These are phyloP conservation scores for Apteryx mantelli DNA, from an alignment of 2,113 vertebrate species.

Conservation along the genomic window DNA sequence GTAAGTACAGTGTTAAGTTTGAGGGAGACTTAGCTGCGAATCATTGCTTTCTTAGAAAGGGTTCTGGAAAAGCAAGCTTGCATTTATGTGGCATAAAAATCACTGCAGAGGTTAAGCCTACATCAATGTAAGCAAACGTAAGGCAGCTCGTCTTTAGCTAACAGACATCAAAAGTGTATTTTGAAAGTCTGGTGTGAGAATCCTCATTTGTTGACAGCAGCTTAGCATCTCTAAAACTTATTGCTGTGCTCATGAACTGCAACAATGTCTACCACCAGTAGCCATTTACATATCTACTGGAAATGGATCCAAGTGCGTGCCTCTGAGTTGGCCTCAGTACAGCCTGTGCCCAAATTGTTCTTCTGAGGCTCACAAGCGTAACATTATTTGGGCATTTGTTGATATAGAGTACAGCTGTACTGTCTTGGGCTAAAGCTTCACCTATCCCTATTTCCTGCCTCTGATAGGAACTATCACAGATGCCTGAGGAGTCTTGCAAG, in stretches of 20 bases:
- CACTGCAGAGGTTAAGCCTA: neutral
- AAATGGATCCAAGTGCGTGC: neutral
- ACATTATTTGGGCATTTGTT: neutral
- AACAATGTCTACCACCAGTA: neutral
- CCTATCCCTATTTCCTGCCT: neutral
- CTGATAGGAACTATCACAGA: fast-evolving
- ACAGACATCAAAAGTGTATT: neutral
- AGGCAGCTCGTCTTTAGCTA: slow-evolving; percentile 1
- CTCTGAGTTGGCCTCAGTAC: neutral
- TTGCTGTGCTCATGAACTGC: neutral
- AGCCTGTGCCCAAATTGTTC: neutral
- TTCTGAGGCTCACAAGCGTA: neutral
- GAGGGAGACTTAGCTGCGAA: slow-evolving; percentile 36
- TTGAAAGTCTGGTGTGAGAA: neutral
- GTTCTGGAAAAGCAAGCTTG: slow-evolving; percentile 49
- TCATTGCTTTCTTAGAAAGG: slow-evolving; percentile 37
- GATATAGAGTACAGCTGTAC: neutral
- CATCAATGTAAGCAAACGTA: neutral
- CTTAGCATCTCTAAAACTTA: neutral
- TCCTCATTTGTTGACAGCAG: neutral
- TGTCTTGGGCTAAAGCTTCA: neutral
- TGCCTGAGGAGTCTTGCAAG: neutral
- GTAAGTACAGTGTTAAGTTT: slow-evolving; percentile 61
- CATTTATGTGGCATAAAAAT: slow-evolving; percentile 25
- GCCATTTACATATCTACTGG: neutral